Conservation (phyloP, 2,888 invertebrate genomes). For the Melanophora roralis region DNA sequence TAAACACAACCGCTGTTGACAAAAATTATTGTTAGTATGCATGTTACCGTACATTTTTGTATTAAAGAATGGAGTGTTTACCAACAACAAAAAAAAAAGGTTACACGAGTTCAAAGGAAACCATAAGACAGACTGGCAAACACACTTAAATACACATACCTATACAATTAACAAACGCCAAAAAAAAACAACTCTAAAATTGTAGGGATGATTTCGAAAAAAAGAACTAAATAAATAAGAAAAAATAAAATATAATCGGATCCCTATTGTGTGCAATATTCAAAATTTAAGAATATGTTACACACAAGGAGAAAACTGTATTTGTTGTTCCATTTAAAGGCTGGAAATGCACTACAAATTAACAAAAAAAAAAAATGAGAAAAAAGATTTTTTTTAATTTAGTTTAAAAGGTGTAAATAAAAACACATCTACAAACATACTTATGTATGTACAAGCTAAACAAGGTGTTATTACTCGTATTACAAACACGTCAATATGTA, state of each 20-base stretch:
- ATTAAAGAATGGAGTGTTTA: not conserved
- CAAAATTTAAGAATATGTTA: constrained; percentile 8
- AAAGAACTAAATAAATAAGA: not conserved
- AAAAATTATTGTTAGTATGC: not conserved
- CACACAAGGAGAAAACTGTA: not conserved
- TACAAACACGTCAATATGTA: constrained; percentile 21
- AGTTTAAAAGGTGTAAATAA: constrained; percentile 22
- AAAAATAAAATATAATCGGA: not conserved
- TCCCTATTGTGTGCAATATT: constrained; percentile 4
- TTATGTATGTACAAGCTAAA: not conserved
- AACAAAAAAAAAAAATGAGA: not conserved
- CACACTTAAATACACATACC: too few relatives aligned
- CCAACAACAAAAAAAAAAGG: constrained; percentile 17
- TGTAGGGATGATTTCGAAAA: not conserved
- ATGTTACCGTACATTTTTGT: not conserved
- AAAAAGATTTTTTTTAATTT: constrained; percentile 15
- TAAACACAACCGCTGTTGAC: constrained; percentile 36
- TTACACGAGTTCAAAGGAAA: constrained; percentile 55
- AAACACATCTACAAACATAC: too few relatives aligned
- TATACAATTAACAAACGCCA: not conserved
- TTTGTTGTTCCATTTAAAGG: not conserved
- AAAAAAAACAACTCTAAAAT: not conserved
- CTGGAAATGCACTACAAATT: not conserved
- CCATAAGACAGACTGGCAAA: too few relatives aligned
- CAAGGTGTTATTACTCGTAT: constrained; percentile 49